These are phyloP conservation scores for Thymelicus acteon DNA, from an alignment of 2,888 invertebrate species.

Conservation along the genomic window DNA sequence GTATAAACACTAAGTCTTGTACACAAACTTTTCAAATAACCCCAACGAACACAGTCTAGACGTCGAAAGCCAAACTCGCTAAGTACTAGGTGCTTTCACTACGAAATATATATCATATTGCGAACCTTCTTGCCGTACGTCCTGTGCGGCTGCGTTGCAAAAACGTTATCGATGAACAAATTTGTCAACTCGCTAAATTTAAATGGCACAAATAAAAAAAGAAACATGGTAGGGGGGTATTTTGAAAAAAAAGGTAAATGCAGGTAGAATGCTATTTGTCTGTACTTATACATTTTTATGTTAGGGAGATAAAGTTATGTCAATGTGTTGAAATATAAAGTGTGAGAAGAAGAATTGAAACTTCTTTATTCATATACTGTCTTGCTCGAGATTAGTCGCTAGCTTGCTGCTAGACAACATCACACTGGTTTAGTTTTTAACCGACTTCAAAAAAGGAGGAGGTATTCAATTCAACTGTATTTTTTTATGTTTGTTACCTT, in stretches of 20 bases:
- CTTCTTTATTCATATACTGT: too few relatives aligned
- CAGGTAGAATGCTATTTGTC: neutral
- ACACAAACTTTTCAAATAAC: slow-evolving; percentile 21
- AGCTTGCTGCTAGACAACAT: too few relatives aligned
- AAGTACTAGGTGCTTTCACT: slow-evolving; percentile 50
- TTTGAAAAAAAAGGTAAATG: slow-evolving; percentile 1
- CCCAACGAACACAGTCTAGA: slow-evolving; percentile 45
- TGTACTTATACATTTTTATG: neutral
- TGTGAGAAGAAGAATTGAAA: too few relatives aligned
- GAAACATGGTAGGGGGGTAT: neutral
- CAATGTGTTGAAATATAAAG: too few relatives aligned
- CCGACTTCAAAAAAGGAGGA: too few relatives aligned
- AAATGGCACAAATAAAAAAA: slow-evolving; percentile 8
- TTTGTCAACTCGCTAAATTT: slow-evolving; percentile 28
- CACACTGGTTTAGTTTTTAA: too few relatives aligned
- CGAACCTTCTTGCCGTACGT: slow-evolving; percentile 78
- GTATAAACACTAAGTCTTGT: too few relatives aligned
- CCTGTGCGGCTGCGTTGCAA: slow-evolving; percentile 82
- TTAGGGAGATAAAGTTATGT: too few relatives aligned
- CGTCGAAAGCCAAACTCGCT: slow-evolving; percentile 46
- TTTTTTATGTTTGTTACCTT: too few relatives aligned
- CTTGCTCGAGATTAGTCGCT: too few relatives aligned
- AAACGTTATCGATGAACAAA: slow-evolving; percentile 49
- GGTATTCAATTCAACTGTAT: too few relatives aligned
- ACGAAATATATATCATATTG: slow-evolving; percentile 51